Base-by-base conservation (phyloP, 2,113 vertebrate species). In the Thoracochromis brauschi region DNA sequence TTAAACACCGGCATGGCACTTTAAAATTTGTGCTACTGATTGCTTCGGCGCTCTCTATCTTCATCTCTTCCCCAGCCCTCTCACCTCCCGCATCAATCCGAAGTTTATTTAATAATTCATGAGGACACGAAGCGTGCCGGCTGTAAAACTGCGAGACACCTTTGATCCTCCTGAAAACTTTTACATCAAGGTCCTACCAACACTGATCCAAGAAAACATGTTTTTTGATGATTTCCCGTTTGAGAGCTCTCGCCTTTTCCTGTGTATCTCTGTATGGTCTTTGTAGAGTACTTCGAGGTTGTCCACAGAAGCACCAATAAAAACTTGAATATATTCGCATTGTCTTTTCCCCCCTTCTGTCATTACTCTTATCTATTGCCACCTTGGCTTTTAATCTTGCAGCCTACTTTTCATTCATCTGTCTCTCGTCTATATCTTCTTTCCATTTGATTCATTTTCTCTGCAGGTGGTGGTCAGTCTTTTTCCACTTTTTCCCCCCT, bases 101-200 rank as follows among this genome's bases (percentile, higher is more conserved):
- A 35, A 71, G n/a, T 78, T 82, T 38, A 17, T 53, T 93, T 57
- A 95, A 95, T 96, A 95, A 95, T 89, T 93, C 81, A 94, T 89
- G 80, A 92, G 90, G 87, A 84, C 73, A 88, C 9, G 78, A 58
- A 12, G 65, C 78, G 42, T 21, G 19, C 80, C 11, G 75, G n/a
- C 83, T 88, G 29, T 63, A 80, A 81, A 83, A 85, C 82, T 53
- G 71, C 55, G 35, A 5, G 7, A 35, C 13, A 51, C 35, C 58
- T 91, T 87, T 92, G 83, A 95, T 89, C 89, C 53, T 29, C 45
- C 24, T 33, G 17, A 82, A 94, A 88, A 82, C 54, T 83, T 92
- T 84, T 45, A 88, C 82, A 87, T 85, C 87, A 90, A 93, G 87
- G 58, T 90, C 63, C 82, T 40, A 58, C 85, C 55, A 82, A 82